Base-by-base conservation (phyloP, 2,797 vertebrate species). In the Selene dorsalis region DNA sequence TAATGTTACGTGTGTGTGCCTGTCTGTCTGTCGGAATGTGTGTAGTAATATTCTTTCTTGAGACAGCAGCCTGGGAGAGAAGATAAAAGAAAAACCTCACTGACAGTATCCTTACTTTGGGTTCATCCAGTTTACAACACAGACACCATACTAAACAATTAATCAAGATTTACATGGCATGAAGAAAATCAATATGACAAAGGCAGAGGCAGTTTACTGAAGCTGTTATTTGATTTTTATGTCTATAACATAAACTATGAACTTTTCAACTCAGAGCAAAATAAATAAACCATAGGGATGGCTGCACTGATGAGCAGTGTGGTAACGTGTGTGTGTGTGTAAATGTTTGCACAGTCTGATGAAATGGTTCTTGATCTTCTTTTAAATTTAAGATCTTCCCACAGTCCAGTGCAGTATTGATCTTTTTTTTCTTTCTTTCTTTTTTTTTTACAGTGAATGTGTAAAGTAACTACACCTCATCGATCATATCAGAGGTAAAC, bases 401-500 rank as follows among this genome's bases (percentile, higher is more conserved):
- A 47, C 53, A 35, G 41, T 30, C 2, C 2, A 67, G 17, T 14
- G 10, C 16, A 20, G 43, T 53, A 38, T 52, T 50, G 71, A 80
- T 83, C 57, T 10, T 28, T 55, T 43, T 16, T 16, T 41, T 13
- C 12, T 14, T 1, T 41, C 12, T 13, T 12, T 13, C 12, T 41
- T 41, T 12, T 14, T 41, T 41, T 41, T 52, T 43, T 28, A 43
- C 7, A 41, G 24, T 39, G 65, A 76, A 68, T 22, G 24, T 77
- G 26, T 48, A 57, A 50, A 61, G 50, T 47, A 53, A 59, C 60
- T 41, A 60, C 45, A 13, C 14, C 28, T 30, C 28, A 61, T 17
- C 6, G 8, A 73, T 77, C 58, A 50, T 50, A 35, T 68, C 17
- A 43, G 24, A 74, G 38, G 45, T 63, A 66, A 80, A 84, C 28